A percentile compares a stretch with the other conserved stretches of the same genome.
Evolutionary conservation across 2,888 invertebrate species (phyloP).

Genomic region (Cheilosia soror): DNA sequence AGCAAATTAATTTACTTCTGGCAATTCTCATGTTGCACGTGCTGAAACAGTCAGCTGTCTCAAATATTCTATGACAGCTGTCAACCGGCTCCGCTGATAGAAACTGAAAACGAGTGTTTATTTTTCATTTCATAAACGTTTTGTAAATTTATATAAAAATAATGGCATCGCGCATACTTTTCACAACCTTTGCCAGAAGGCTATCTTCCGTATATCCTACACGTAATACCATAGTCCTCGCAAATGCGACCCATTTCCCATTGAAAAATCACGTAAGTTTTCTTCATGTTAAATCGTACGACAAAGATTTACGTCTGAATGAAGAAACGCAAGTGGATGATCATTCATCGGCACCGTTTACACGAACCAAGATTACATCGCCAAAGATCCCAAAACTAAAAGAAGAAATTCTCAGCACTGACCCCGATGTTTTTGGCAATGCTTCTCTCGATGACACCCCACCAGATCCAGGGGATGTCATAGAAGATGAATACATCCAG

Average conservation of each 20-base stretch:
- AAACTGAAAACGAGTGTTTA: slow-evolving; percentile 28
- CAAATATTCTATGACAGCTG: slow-evolving; percentile 94
- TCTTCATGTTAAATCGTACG: slow-evolving; percentile 56
- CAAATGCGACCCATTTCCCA: neutral
- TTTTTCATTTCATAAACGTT: slow-evolving; percentile 12
- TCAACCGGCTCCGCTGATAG: slow-evolving; percentile 86
- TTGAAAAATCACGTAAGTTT: slow-evolving; percentile 49
- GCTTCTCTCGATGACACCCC: slow-evolving; percentile 65
- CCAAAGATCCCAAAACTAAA: neutral
- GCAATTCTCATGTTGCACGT: slow-evolving; percentile 89
- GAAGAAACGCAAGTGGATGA: slow-evolving; percentile 16
- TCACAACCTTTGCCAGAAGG: slow-evolving; percentile 42
- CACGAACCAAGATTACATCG: neutral
- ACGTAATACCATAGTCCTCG: neutral
- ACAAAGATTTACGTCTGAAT: slow-evolving; percentile 32
- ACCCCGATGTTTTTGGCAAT: slow-evolving; percentile 80
- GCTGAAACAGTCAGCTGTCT: slow-evolving; percentile 88
- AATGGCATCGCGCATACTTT: slow-evolving; percentile 64
- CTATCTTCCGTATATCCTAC: neutral
- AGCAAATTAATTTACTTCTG: slow-evolving; percentile 85
- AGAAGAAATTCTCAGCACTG: slow-evolving; percentile 64
- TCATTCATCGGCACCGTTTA: neutral
- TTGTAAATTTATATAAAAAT: neutral
- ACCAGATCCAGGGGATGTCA: slow-evolving; percentile 86
- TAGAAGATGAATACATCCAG: slow-evolving; percentile 86